Base-by-base conservation (phyloP, 2,113 vertebrate genomes). In the Notarius quadriscutis region DNA sequence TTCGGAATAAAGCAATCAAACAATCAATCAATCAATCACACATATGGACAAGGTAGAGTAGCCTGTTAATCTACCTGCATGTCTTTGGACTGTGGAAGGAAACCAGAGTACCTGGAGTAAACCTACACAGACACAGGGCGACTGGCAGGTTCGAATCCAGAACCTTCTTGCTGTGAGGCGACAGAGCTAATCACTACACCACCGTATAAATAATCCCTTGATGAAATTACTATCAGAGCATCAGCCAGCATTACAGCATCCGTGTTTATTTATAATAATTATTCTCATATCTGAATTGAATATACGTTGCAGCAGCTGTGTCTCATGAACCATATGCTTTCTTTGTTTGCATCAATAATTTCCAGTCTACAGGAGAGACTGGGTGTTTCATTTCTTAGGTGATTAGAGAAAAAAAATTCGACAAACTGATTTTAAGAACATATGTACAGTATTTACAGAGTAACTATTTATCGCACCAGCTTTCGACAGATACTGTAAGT, bases 401-500 rank as follows among this genome's bases (percentile, higher is more conserved):
- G 41, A 34, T 18, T 25, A 22, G 7, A 91, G 89, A 93, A 91
- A 94, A 91, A 90, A 91, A 88, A 88, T 94, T 41, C 93, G 90
- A 93, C 84, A 55, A n/a, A 75, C 89, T 93, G 93, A 88, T 83
- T 65, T 65, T 27, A 65, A 83, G 41, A 41, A 41, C 41, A 41
- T 41, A 72, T n/a, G 11, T 20, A 27, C 50, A 58, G 20, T 25
- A 58, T n/a, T 51, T 58, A 34, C n/a, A 75, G 15, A 48, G 74
- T n/a, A 30, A 67, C 53, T 14, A 41, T 50, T 77, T 1, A 80
- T 8, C 75, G 55, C 12, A 78, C 10, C 25, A 55, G 27, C 22
- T n/a, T 27, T 55, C 75, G 30, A 58, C n/a, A 57, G n/a, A 57
- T 15, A 30, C 5, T 79, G 7, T 34, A 80, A 34, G 25, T 30